Conservation (phyloP, 2,888 invertebrate species). For the Agonopterix arenella region DNA sequence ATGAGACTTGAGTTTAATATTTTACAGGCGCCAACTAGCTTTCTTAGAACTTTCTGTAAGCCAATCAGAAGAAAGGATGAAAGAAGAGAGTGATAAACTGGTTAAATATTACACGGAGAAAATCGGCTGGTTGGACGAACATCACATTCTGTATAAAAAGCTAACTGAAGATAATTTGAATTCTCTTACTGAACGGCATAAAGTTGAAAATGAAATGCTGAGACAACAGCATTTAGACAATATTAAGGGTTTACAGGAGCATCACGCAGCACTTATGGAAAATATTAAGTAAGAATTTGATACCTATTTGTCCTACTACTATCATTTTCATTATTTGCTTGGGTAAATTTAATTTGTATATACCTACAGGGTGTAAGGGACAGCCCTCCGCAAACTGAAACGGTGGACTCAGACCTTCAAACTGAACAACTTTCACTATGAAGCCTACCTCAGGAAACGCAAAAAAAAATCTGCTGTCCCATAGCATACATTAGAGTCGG, state of each 20-base stretch:
- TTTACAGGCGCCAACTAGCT: conserved; percentile 74
- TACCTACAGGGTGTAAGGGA: too few relatives aligned
- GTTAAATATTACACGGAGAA: conserved; percentile 70
- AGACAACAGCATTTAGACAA: conserved; percentile 67
- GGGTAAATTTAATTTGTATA: too few relatives aligned
- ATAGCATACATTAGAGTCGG: too few relatives aligned
- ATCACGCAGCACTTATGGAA: conserved; percentile 73
- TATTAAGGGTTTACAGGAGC: conserved; percentile 57
- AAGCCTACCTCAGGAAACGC: too few relatives aligned
- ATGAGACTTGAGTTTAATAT: background rate
- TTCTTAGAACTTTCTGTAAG: conserved; percentile 74
- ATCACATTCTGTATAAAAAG: conserved; percentile 64
- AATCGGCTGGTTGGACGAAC: conserved; percentile 69
- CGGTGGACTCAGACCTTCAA: too few relatives aligned
- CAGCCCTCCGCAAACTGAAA: too few relatives aligned
- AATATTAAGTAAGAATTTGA: conserved; percentile 61
- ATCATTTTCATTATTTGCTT: too few relatives aligned
- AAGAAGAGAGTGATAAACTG: conserved; percentile 73
- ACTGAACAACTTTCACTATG: too few relatives aligned
- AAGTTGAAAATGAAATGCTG: conserved; percentile 53
- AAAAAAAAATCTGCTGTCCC: too few relatives aligned
- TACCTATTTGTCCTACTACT: too few relatives aligned
- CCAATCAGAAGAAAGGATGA: conserved; percentile 77
- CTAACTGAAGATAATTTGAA: conserved; percentile 70
- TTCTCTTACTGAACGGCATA: conserved; percentile 63